Percentiles rank a stretch among this genome's conserved stretches.
Conservation (phyloP, 2,888 invertebrate species). For the Atherix ibis region DNA sequence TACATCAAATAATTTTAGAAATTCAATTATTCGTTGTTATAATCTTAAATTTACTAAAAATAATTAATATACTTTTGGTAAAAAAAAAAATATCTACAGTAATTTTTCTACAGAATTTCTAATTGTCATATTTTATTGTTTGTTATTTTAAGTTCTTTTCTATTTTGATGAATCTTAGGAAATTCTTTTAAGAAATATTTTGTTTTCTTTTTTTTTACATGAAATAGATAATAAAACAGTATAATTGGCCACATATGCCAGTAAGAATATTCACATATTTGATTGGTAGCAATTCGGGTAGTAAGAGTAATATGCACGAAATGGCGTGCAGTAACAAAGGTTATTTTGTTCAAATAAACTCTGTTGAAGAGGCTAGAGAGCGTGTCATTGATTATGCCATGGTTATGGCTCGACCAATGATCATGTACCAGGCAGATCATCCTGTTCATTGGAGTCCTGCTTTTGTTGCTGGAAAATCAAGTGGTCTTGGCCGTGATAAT, state of each 20-base stretch:
- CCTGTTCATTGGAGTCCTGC: conserved; percentile 93
- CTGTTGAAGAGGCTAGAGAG: conserved; percentile 71
- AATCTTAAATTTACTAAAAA: too few species aligned
- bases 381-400: conserved; percentile 90
- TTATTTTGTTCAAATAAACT: conserved; percentile 63
- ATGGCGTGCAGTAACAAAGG: conserved; percentile 98
- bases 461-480: conserved; percentile 68
- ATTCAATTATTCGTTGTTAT: too few species aligned
- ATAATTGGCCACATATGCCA: conserved; percentile 88
- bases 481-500: conserved; percentile 28
- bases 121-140: too few species aligned
- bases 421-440: conserved; percentile 81
- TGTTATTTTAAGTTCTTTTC: too few species aligned
- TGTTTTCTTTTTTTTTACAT: conserved; percentile 24
- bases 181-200: neutral
- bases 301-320: conserved; percentile 70
- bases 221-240: conserved; percentile 51
- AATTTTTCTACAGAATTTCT: too few species aligned
- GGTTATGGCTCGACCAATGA: conserved; percentile 91
- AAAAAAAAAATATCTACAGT: too few species aligned
- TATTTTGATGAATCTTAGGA: too few species aligned
- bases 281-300: conserved; percentile 82
- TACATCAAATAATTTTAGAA: too few species aligned
- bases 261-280: conserved; percentile 94
- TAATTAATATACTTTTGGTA: too few species aligned